phyloP scores from a whole-genome alignment of 2,888 invertebrate species.

The Mimumesa dahlbomi region DNA sequence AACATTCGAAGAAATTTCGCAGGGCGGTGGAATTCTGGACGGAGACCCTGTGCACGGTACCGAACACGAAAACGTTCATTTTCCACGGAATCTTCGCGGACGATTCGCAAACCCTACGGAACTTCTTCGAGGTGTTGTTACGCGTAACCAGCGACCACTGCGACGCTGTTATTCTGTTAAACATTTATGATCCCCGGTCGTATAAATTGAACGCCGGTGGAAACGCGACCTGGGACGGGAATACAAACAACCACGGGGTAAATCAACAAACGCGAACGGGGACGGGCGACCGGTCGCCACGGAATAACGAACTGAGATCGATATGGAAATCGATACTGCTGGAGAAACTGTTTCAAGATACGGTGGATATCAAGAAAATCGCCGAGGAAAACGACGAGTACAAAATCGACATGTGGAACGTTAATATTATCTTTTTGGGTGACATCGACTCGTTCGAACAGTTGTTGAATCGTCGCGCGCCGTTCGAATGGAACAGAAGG shows the following conservation, averaged over 20 bases:
- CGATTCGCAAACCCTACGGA: not conserved
- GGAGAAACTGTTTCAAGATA: not conserved
- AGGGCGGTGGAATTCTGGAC: slow-evolving; percentile 37
- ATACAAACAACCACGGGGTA: not conserved
- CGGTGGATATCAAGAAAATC: not conserved
- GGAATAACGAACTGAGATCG: no score
- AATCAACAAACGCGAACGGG: not conserved
- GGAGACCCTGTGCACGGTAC: slow-evolving; percentile 27
- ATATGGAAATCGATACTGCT: not conserved
- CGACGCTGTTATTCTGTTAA: not conserved
- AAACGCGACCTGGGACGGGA: no score
- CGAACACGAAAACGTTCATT: slow-evolving; percentile 23
- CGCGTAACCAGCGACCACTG: slow-evolving; percentile 17
- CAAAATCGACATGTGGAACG: slow-evolving; percentile 22
- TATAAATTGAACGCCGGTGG: not conserved
- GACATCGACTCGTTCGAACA: slow-evolving; percentile 27
- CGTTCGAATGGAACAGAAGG: slow-evolving; percentile 35
- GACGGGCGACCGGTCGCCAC: not conserved
- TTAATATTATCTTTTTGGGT: slow-evolving; percentile 35
- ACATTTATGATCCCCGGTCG: not conserved
- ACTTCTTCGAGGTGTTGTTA: slow-evolving; percentile 23
- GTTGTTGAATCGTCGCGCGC: slow-evolving; percentile 18
- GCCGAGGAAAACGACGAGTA: not conserved
- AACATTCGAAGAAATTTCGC: not conserved
- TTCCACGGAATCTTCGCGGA: slow-evolving; percentile 24